Percentiles rank a stretch among this genome's conserved stretches.
Conservation (phyloP, 1,140 invertebrate genomes). For the Trissolcus basalis region DNA sequence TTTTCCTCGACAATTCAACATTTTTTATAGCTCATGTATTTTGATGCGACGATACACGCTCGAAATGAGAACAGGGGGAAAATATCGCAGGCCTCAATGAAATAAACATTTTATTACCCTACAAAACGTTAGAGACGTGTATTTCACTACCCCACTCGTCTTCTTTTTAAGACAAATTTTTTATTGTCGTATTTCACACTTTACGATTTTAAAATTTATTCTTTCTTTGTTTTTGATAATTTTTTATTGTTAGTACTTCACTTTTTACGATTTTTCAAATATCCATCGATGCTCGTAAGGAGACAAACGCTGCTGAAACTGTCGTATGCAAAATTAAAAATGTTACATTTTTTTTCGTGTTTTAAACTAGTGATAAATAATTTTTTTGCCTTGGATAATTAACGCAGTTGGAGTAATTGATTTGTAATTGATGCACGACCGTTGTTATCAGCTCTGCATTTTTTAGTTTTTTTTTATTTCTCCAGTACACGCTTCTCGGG, state of each 20-base stretch:
- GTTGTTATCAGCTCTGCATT: no score
- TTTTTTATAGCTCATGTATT: slow-evolving; percentile 44
- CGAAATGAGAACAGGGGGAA: slow-evolving; percentile 2
- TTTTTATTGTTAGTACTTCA: background rate
- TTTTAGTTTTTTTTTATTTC: no score
- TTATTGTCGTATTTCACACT: slow-evolving; percentile 41
- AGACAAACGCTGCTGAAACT: no score
- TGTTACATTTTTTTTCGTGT: no score
- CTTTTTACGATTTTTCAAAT: no score
- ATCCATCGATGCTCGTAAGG: no score
- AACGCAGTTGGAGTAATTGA: no score
- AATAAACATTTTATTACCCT: slow-evolving; percentile 54
- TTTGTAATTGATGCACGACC: no score
- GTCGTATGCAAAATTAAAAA: no score
- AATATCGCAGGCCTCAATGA: slow-evolving; percentile 21
- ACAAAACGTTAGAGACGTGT: slow-evolving; percentile 46
- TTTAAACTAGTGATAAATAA: no score
- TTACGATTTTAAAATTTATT: slow-evolving; percentile 31
- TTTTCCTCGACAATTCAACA: slow-evolving; percentile 18
- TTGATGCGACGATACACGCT: slow-evolving; percentile 33
- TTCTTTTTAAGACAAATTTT: slow-evolving; percentile 51
- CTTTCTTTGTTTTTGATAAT: slow-evolving; percentile 31
- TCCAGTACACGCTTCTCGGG: no score
- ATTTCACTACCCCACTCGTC: slow-evolving; percentile 6
- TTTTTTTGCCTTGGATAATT: no score